These are phyloP conservation scores for Copidosoma floridanum DNA, from an alignment of 1,140 invertebrate species.

Conservation along the genomic window DNA sequence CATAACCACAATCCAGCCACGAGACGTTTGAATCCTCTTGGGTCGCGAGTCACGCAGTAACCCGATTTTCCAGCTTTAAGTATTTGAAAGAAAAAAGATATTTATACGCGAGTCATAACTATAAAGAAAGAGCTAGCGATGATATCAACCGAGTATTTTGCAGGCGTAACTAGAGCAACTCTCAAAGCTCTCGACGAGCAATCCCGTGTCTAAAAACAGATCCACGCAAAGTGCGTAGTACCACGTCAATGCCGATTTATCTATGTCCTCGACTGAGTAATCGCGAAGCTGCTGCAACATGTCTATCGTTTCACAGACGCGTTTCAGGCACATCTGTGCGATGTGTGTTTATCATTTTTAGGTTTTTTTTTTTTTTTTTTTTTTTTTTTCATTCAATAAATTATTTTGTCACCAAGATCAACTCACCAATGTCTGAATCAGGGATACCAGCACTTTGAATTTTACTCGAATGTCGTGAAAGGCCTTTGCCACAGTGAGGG, in stretches of 20 bases:
- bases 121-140: no score
- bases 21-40: conserved; percentile 29
- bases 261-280: conserved; percentile 29
- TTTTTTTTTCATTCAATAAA: no score
- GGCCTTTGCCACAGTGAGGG: conserved; percentile 25
- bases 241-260: conserved; percentile 41
- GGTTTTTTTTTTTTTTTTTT: no score
- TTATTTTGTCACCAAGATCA: no score
- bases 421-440: conserved; percentile 36
- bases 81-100: no score
- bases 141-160: conserved; percentile 22
- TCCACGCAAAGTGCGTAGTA: conserved; percentile 42
- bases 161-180: conserved; percentile 24
- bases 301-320: conserved; percentile 34
- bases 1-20: conserved; percentile 28
- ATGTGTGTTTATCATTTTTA: no score
- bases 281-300: conserved; percentile 30
- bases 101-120: no score
- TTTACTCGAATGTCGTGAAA: conserved; percentile 23
- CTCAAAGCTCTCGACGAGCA: conserved; percentile 35
- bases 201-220: conserved; percentile 34
- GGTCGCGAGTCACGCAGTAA: conserved; percentile 29
- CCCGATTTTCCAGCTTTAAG: conserved; percentile 6
- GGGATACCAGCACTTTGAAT: conserved; percentile 28
- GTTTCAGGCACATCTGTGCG: conserved; percentile 33